A percentile compares a stretch with the other conserved stretches of the same genome.
Conservation (phyloP, 2,888 invertebrate species). For the Scaptodrosophila latifasciaeformis region DNA sequence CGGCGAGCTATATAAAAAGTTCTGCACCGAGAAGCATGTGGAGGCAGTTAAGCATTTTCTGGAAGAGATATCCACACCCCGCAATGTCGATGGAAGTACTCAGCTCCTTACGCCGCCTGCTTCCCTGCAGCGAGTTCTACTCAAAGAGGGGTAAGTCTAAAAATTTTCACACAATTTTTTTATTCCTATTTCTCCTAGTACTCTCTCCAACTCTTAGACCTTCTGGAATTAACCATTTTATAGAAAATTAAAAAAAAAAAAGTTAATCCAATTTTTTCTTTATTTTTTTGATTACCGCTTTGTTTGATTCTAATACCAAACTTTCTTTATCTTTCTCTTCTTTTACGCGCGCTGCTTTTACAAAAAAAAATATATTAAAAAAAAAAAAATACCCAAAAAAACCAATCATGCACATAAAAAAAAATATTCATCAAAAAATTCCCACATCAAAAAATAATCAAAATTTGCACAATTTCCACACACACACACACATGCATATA, state of each 20-base stretch:
- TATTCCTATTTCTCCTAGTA: neutral
- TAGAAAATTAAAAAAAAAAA: neutral
- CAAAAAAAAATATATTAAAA: slow-evolving; percentile 24
- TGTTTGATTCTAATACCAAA: slow-evolving; percentile 65
- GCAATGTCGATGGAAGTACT: no score
- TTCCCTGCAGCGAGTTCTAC: slow-evolving; percentile 81
- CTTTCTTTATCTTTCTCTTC: slow-evolving; percentile 67
- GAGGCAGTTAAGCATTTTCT: slow-evolving; percentile 89
- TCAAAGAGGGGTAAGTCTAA: slow-evolving; percentile 94
- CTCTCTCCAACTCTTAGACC: no score
- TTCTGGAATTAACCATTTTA: no score
- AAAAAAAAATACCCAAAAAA: slow-evolving; percentile 12
- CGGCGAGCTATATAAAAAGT: slow-evolving; percentile 88
- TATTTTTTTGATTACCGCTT: slow-evolving; percentile 61
- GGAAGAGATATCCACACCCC: slow-evolving; percentile 89
- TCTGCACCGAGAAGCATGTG: slow-evolving; percentile 86
- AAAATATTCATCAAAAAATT: slow-evolving; percentile 28
- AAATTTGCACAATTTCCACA: slow-evolving; percentile 19
- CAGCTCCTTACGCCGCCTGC: slow-evolving; percentile 40
- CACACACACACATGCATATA: slow-evolving; percentile 28
- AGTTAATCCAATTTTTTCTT: no score
- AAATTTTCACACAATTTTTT: neutral
- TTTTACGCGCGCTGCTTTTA: slow-evolving; percentile 68
- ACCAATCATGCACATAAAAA: slow-evolving; percentile 3
- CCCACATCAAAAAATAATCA: slow-evolving; percentile 31